These are phyloP conservation scores for Tyrannus savana DNA, from an alignment of 2,113 vertebrate genomes.

Conservation along the genomic window DNA sequence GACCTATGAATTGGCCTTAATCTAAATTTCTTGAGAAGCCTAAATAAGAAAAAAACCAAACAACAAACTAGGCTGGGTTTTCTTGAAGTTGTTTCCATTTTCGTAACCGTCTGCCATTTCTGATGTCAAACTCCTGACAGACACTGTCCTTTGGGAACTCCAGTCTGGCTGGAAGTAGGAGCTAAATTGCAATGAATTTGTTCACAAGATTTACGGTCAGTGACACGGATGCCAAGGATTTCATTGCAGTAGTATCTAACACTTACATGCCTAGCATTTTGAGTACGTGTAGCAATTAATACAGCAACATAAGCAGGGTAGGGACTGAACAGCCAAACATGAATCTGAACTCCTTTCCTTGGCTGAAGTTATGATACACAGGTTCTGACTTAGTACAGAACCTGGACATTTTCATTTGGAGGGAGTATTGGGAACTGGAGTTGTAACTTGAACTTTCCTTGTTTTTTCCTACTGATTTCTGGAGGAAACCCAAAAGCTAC, in stretches of 20 bases:
- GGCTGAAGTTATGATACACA: not conserved
- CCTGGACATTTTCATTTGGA: not conserved
- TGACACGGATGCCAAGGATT: not conserved
- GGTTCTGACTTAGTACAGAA: not conserved
- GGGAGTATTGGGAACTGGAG: not conserved
- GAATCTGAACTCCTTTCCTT: not conserved
- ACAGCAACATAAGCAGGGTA: not conserved
- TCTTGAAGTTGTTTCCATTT: not conserved
- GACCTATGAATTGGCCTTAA: not conserved
- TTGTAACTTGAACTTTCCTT: not conserved
- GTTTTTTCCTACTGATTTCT: not conserved
- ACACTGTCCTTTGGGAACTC: slow-evolving; percentile 13
- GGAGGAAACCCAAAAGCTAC: slow-evolving; percentile 26
- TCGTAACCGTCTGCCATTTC: not conserved
- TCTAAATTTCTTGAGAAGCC: not conserved
- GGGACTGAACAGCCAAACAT: not conserved
- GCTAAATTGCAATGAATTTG: not conserved
- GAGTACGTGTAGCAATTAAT: slow-evolving; percentile 3
- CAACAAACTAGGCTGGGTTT: not conserved
- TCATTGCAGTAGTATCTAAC: not conserved
- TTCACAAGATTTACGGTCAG: not conserved
- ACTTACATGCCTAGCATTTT: not conserved
- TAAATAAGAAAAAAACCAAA: not conserved
- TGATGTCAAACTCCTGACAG: not conserved
- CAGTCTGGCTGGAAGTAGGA: slow-evolving; percentile 1